Evolutionary conservation across 2,113 vertebrate genomes (phyloP), one percentile per base, ranked within the genome.

Genomic region (Hassar affinis): DNA sequence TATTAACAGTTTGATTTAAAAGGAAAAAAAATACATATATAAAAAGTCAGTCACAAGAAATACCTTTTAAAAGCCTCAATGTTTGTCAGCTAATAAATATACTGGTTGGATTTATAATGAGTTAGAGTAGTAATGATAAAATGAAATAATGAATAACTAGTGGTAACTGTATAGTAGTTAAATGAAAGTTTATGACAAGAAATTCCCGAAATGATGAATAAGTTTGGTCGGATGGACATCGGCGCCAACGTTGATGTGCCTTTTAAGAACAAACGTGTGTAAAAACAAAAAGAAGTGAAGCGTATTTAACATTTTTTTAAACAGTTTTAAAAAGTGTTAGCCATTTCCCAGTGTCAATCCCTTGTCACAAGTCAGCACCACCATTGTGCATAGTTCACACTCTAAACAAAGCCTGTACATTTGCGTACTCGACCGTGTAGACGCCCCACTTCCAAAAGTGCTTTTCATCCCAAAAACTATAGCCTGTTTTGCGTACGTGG

Each of bases 41-140:
- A 93, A 91, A 94, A 93, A 89, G 91, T 90, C 89, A 90, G 87
- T 90, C 92, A 91, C 90, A 91, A 92, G 87, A 93, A 90, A 89
- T 79, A 88, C 62, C 77, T 89, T 92, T 88, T 90, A 89, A 87
- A 92, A 93, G 92, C 86, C 91, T 92, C 92, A 93, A 90, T 92
- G 90, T 88, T 84, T 85, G 90, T 89, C 92, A 93, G 91, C 90
- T 93, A 93, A 93, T 94, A 95, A 94, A 94, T 94, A 94, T 91
- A 94, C 89, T 93, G 88, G 88, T 88, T 90, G 91, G 88, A 90
- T 89, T 90, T 90, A 88, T 86, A 90, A 84, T 74, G 90, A 86
- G 86, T 56, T 56, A 77, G 80, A 91, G 85, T 64, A 76, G 62
- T 83, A 69, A 85, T 76, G 77, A 72, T 81, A 83, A 89, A 91